phyloP scores from a whole-genome alignment of 2,113 vertebrate species.

The Lichenostomus cassidix region DNA sequence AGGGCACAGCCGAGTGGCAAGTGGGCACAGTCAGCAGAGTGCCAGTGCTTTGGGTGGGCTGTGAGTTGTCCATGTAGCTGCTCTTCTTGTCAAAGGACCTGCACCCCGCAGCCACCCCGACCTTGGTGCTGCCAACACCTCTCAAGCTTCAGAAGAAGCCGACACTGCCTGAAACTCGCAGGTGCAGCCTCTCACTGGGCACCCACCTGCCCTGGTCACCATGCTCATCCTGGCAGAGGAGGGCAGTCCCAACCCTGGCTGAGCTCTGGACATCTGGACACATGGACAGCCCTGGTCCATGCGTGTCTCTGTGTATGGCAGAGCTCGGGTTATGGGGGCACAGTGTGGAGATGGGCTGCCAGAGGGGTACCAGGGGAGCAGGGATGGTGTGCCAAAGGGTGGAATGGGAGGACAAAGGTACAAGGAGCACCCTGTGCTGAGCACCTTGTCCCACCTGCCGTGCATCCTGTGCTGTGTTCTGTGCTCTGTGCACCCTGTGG shows the following conservation, averaged over 20 bases:
- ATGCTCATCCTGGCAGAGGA: accelerated
- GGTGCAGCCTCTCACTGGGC: neutral
- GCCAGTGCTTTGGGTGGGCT: accelerated
- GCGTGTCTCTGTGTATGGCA: accelerated
- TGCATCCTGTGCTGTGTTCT: neutral
- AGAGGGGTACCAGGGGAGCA: accelerated
- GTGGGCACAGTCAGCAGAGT: neutral
- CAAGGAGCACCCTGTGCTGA: accelerated
- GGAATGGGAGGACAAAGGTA: too few relatives aligned
- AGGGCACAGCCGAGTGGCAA: neutral
- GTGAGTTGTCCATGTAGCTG: accelerated
- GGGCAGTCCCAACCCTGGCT: neutral
- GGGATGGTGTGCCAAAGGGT: neutral
- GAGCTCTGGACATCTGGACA: neutral
- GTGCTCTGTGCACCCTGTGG: neutral
- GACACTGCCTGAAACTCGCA: accelerated
- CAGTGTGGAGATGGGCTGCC: neutral
- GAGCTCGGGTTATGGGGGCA: accelerated
- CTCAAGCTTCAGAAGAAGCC: accelerated
- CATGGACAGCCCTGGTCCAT: accelerated
- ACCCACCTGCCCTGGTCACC: neutral
- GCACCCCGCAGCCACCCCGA: accelerated
- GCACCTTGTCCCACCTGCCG: neutral
- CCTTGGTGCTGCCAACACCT: neutral
- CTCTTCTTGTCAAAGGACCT: too few relatives aligned